Base-by-base conservation (phyloP, 2,113 vertebrate species). In the Strix uralensis region DNA sequence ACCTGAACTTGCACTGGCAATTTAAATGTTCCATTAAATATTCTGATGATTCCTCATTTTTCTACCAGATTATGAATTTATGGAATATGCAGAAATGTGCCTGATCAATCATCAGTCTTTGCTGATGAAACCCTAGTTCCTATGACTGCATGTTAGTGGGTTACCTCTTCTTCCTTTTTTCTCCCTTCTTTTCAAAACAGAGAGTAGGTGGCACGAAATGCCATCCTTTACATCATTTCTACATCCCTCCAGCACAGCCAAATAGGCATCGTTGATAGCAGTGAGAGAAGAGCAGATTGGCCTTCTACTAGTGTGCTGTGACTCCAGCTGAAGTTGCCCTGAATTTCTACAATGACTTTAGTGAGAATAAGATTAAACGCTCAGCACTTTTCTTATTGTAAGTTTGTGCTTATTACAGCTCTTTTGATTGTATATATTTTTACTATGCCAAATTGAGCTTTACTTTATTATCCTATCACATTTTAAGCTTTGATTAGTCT, bases 401-500 rank as follows among this genome's bases (percentile, higher is more conserved):
- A 83, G 21, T 13, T 81, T 61, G 20, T 93, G 69, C 59, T 94
- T 74, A 71, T 88, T 86, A 52, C 69, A 92, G 55, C 40, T 83
- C 55, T 86, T 79, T 74, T 63, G 29, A 81, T 19, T 58, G 13
- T 82, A 63, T 40, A 3, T 58, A 52, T 19, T 93, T 95, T 86
- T 70, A 69, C 27, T 42, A 34, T 19, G 27, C 14, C 54, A 73
- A 93, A 94, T 87, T 70, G 36, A 87, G 61, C 34, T 87, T 93
- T 83, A 18, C 29, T 92, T 89, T 79, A 81, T 95, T 96, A 91
- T 75, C 47, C 59, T 72, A 55, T 65, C 44, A 70, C 36, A 70
- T 80, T 89, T 96, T 80, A 79, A 82, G 61, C 52, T 94, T 94
- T 85, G 72, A 92, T 94, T 94, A 88, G 40, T 81, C 44, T 86